Percentiles rank a stretch among this genome's conserved stretches.
phyloP scores from a whole-genome alignment of 1,140 invertebrate genomes.

The Carposina sasakii region DNA sequence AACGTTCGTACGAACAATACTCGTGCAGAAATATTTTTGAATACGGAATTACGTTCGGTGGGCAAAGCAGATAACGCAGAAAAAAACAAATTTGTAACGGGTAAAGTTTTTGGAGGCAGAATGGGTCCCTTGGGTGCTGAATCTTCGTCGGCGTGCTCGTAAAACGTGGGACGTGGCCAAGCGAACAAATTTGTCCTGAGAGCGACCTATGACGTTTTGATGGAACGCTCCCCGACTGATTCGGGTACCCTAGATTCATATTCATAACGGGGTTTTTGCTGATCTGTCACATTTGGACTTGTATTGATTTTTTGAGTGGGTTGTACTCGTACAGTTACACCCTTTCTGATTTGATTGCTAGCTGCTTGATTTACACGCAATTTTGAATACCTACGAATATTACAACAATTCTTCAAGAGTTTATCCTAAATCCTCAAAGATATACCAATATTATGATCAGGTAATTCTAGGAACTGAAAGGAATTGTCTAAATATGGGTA shows the following conservation, averaged over 20 bases:
- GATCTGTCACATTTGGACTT: constrained; percentile 32
- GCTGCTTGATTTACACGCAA: constrained; percentile 21
- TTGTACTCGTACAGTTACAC: too few relatives aligned
- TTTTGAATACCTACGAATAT: too few relatives aligned
- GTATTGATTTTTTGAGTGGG: too few relatives aligned
- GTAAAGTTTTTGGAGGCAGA: constrained; percentile 71
- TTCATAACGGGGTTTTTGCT: constrained; percentile 56
- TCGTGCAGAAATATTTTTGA: constrained; percentile 72
- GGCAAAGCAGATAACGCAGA: constrained; percentile 69
- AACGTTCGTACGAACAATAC: constrained; percentile 69
- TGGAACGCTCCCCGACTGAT: constrained; percentile 62
- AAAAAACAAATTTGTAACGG: constrained; percentile 73
- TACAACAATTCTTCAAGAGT: too few relatives aligned
- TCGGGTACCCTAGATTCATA: constrained; percentile 64
- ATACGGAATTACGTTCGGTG: constrained; percentile 72
- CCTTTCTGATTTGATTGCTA: too few relatives aligned
- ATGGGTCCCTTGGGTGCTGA: constrained; percentile 70
- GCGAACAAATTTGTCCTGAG: constrained; percentile 68
- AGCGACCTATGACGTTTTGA: constrained; percentile 71
- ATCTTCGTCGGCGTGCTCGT: constrained; percentile 68
- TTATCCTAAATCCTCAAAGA: too few relatives aligned
- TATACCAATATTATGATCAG: too few relatives aligned
- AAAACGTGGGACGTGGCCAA: constrained; percentile 68
- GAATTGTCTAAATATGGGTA: too few relatives aligned
- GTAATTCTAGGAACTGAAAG: too few relatives aligned